Base-by-base conservation (phyloP, 2,113 vertebrate genomes). In the Deroptyus accipitrinus region DNA sequence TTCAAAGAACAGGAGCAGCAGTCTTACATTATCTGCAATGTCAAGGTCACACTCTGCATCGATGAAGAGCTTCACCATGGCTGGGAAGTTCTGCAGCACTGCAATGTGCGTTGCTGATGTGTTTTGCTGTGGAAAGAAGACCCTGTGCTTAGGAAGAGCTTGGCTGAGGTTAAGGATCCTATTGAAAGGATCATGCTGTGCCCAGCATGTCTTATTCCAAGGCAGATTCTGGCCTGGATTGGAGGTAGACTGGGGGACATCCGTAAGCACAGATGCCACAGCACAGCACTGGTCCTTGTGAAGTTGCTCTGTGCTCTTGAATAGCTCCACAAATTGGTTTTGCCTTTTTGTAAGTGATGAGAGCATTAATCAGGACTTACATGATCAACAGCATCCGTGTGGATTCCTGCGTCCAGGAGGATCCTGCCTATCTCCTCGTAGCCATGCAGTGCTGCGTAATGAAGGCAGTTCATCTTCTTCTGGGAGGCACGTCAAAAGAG, bases 391-490 rank as follows among this genome's bases (percentile, higher is more conserved):
- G 98, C 90, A 3, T 99, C 95, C 5, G n/a, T 72, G 69, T 96
- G 96, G 95, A 98, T 97, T 87, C 98, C 98, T 31, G 98, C 98
- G 0, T 96, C 97, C 91, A 99, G 61, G 20, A 99, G 98, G 52
- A 98, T 76, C 67, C 93, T 91, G 86, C 97, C 97, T 67, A 98
- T 92, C 37, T 97, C 97, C 81, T 98, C 96, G 1, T 96, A 97
- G 92, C 99, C 98, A 0, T 95, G 76, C 41, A 97, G 98, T 5
- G 98, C 98, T 17, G 97, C 97, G 0, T 98, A 99, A 92, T 99
- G 99, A 41, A 99, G 98, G 86, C 98, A 98, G 19, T 92, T 99
- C 98, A 98, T 98, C 27, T 97, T 97, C 85, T 96, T 99, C 99
- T 99, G 92, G 89, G 25, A 88, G 63, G 59, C 61, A 92, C 14